These are phyloP conservation scores for Linnaemya tessellans DNA, from an alignment of 2,888 invertebrate genomes.

Conservation along the genomic window DNA sequence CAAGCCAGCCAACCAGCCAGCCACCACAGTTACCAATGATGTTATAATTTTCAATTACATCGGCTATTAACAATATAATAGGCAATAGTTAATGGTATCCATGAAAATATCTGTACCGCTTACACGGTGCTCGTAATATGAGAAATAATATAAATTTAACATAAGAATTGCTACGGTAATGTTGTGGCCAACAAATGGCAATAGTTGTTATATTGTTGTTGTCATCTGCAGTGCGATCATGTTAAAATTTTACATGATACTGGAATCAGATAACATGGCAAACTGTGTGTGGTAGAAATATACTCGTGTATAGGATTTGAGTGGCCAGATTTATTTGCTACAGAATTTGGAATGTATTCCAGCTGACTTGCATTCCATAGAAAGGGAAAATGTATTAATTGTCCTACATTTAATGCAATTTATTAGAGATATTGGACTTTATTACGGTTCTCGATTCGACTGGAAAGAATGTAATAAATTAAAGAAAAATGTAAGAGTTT, in stretches of 20 bases:
- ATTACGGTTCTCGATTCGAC: no score
- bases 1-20: no score
- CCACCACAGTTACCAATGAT: neutral
- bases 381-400: no score
- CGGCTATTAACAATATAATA: conserved; percentile 49
- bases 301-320: neutral
- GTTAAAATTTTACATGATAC: conserved; percentile 25
- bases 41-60: conserved; percentile 61
- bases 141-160: conserved; percentile 5
- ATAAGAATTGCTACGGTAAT: conserved; percentile 14
- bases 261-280: conserved; percentile 7
- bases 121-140: conserved; percentile 14
- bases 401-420: no score
- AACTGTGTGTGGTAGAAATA: neutral
- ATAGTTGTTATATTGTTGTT: conserved; percentile 2
- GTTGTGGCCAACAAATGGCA: conserved; percentile 12
- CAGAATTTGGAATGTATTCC: no score
- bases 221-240: conserved; percentile 6
- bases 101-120: conserved; percentile 24
- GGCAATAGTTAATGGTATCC: conserved; percentile 25
- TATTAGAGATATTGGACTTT: no score
- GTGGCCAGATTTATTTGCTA: neutral
- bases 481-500: no score
- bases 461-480: no score
- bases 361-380: neutral